Base-by-base conservation (phyloP, 2,888 invertebrate species). In the Chymomyza procnemis region DNA sequence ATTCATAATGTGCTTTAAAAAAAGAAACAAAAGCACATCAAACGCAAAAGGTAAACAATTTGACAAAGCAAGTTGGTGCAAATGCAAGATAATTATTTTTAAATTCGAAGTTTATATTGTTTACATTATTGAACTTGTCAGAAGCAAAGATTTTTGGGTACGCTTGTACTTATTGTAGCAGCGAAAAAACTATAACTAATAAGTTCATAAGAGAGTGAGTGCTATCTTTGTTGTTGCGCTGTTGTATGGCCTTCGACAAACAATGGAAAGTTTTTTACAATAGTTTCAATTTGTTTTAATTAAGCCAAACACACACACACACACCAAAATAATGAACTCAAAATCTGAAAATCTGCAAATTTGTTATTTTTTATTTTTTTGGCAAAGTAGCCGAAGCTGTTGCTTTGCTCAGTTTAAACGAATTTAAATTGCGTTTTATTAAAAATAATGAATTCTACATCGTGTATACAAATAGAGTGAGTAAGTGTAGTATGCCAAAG, bases 341-440 rank as follows among this genome's bases (percentile, higher is more conserved):
- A n/a, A 22, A 58, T 55, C 26, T 6, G 21, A 57, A 62, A 26
- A 16, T 48, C 61, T 64, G 19, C 41, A 63, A 56, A 26, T 50
- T 26, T 9, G 30, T 30, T n/a, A n/a, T n/a, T n/a, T n/a, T 60
- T 59, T 63, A 63, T 63, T 67, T 67, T 63, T 67, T 67, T 63
- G 67, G 63, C 67, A 63, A 63, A 47, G 26, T 26, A 61, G 66
- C 65, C 64, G 66, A 76, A 74, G 61, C 64, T 71, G 50, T 6
- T 21, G 12, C 4, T 47, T 55, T 34, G 18, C 55, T 57, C 55
- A 64, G 46, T 77, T 79, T 71, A 79, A n/a, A 77, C 71, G 64
- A 79, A 79, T 79, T 77, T 69, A 78, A 79, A 79, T 79, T 79
- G 78, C 79, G 79, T 79, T 79, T 76, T 79, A 76, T 79, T 79